phyloP scores from a whole-genome alignment of 2,888 invertebrate species.

The Scaptomyza caliginosa region DNA sequence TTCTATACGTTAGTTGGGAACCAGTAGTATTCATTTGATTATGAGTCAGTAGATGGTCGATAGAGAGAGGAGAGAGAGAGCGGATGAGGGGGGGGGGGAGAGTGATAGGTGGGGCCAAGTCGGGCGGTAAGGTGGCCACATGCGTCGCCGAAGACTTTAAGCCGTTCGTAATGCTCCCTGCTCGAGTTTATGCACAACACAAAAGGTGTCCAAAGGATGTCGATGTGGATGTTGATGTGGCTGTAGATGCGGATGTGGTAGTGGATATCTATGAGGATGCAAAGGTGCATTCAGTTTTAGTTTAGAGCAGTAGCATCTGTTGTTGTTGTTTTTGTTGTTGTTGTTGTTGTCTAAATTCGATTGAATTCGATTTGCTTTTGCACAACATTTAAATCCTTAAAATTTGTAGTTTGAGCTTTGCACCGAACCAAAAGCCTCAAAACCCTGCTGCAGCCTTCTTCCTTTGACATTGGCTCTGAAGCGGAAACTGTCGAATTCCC shows the following conservation, averaged over 20 bases:
- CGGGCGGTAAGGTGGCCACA: conserved; percentile 30
- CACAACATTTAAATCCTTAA: conserved; percentile 75
- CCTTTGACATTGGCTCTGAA: not conserved
- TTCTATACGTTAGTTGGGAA: conserved; percentile 4
- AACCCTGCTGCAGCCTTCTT: not conserved
- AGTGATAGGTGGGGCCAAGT: not conserved
- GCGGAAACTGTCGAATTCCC: conserved; percentile 36
- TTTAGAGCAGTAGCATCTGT: conserved; percentile 11
- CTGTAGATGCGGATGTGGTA: conserved; percentile 8
- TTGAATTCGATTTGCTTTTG: conserved; percentile 49
- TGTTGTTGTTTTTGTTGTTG: conserved; percentile 14
- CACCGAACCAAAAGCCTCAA: not conserved
- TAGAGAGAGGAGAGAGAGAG: not conserved
- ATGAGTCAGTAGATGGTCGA: conserved; percentile 42
- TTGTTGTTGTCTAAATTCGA: conserved; percentile 28
- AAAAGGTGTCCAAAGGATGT: conserved; percentile 71
- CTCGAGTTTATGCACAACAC: conserved; percentile 77
- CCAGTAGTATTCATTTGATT: conserved; percentile 71
- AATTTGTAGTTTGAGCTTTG: conserved; percentile 58
- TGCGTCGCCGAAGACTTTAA: conserved; percentile 80
- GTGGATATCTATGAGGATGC: conserved; percentile 3
- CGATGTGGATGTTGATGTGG: conserved; percentile 25
- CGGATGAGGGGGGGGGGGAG: too few relatives aligned
- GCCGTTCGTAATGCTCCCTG: conserved; percentile 83
- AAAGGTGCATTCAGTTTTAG: conserved; percentile 16